These are phyloP conservation scores for Danionella dracula DNA, from an alignment of 2,797 vertebrate species.

Conservation along the genomic window DNA sequence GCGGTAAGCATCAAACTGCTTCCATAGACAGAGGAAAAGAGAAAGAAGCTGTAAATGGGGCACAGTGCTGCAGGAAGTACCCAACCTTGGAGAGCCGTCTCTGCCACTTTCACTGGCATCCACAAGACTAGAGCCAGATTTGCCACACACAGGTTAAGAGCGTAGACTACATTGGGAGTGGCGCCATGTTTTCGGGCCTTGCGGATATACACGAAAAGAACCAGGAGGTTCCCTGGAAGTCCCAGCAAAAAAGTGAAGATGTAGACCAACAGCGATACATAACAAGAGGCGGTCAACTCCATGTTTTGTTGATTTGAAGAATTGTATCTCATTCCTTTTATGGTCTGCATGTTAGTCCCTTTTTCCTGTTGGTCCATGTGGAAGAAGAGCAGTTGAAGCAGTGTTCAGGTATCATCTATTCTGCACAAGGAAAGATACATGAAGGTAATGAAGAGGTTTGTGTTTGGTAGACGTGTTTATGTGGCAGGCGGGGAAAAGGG, in stretches of 20 bases:
- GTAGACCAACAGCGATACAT: conserved; percentile 62
- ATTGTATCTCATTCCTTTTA: not conserved
- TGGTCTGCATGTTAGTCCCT: not conserved
- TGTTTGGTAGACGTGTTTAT: not conserved
- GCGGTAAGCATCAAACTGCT: conserved; percentile 76
- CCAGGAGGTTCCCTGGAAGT: conserved; percentile 76
- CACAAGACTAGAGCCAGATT: conserved; percentile 74
- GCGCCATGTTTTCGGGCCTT: conserved; percentile 69
- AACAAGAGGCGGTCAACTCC: conserved; percentile 27
- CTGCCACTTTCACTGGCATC: conserved; percentile 72
- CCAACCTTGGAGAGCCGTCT: conserved; percentile 70
- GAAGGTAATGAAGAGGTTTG: not conserved
- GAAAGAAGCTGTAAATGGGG: conserved; percentile 69
- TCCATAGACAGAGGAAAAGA: conserved; percentile 75
- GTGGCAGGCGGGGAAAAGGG: not conserved
- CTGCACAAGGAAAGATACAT: not conserved
- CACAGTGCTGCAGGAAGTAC: conserved; percentile 66
- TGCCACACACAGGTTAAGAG: conserved; percentile 76
- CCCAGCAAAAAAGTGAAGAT: conserved; percentile 75
- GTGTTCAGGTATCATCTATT: not conserved
- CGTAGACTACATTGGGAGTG: conserved; percentile 84
- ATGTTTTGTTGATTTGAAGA: not conserved
- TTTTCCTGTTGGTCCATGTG: not conserved
- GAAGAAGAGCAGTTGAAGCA: not conserved
- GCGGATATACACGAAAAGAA: conserved; percentile 62